These are phyloP conservation scores for Hippocampus guttulatus DNA, from an alignment of 2,113 vertebrate genomes.

Conservation along the genomic window DNA sequence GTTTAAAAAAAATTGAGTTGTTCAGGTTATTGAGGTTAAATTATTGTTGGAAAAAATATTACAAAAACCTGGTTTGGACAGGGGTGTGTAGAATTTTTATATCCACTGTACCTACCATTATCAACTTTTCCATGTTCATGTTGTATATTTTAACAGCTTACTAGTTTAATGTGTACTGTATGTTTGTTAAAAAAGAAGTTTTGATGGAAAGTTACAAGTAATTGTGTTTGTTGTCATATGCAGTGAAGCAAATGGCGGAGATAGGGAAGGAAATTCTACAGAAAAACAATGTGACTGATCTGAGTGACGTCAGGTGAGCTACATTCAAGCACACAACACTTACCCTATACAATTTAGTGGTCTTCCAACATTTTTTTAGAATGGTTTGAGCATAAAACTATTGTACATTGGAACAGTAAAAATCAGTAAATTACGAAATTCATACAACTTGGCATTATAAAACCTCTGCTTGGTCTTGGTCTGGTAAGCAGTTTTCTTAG, in stretches of 20 bases:
- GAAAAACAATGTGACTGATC: conserved; percentile 79
- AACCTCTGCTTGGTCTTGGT: neutral
- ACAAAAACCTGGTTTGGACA: too few relatives aligned
- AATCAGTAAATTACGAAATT: neutral
- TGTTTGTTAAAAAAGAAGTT: neutral
- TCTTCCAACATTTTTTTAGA: neutral
- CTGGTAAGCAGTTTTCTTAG: neutral
- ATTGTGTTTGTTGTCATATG: conserved; percentile 19
- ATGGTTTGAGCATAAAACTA: neutral
- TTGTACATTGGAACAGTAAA: too few relatives aligned
- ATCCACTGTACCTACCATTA: neutral
- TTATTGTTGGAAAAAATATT: too few relatives aligned
- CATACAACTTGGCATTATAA: neutral
- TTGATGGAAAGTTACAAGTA: neutral
- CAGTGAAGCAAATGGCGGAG: conserved; percentile 87
- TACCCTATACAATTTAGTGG: too few relatives aligned
- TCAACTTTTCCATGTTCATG: neutral
- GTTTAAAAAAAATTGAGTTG: too few relatives aligned
- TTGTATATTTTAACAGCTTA: neutral
- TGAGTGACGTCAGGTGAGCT: conserved; percentile 83
- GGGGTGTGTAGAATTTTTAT: neutral
- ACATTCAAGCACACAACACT: neutral
- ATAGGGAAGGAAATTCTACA: conserved; percentile 83
- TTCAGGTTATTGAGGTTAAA: too few relatives aligned
- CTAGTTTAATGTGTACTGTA: neutral